Base-by-base conservation (phyloP, 2,888 invertebrate species). In the Nymphalis polychloros region DNA sequence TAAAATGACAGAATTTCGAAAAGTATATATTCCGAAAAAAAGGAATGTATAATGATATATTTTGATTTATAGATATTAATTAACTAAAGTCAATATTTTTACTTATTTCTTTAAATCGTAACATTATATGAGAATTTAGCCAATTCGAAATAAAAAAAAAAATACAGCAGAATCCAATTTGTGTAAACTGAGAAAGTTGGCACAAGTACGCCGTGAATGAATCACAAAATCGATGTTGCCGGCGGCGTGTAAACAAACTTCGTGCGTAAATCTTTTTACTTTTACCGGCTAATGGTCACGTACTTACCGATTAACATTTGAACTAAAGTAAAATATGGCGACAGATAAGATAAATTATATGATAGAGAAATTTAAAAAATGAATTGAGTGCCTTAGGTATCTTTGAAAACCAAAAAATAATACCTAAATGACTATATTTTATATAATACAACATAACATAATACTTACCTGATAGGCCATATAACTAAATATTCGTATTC, bases 181-280 rank as follows among this genome's bases (percentile, higher is more conserved):
- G 69, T 68, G 64, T 52, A 65, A 67, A 72, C 63, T 62, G 69
- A 66, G 67, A 74, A 78, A 76, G 75, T 77, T 75, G 76, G 75
- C 72, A 63, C 75, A 68, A 71, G 70, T 71, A 73, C 68, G 53
- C 53, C 62, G 52, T 69, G 70, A 77, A 80, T 83, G 84, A 85
- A 80, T 84, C 84, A 85, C 77, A 75, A 75, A 76, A 85, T 84
- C 84, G 82, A 86, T 85, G 65, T 77, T 75, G 74, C 73, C 77
- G 75, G 68, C 75, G 73, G 68, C 74, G 73, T 77, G 79, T 76
- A 77, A 75, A 77, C 74, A 73, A 79, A 83, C 77, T 80, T 78
- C 72, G 69, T 72, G 77, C 79, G 79, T 75, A 73, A 77, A 73
- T 74, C 73, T 74, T 73, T 57, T 59, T 72, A 75, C 72, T 73